These are phyloP conservation scores for Plotosus lineatus DNA, from an alignment of 2,113 vertebrate genomes.

Conservation along the genomic window DNA sequence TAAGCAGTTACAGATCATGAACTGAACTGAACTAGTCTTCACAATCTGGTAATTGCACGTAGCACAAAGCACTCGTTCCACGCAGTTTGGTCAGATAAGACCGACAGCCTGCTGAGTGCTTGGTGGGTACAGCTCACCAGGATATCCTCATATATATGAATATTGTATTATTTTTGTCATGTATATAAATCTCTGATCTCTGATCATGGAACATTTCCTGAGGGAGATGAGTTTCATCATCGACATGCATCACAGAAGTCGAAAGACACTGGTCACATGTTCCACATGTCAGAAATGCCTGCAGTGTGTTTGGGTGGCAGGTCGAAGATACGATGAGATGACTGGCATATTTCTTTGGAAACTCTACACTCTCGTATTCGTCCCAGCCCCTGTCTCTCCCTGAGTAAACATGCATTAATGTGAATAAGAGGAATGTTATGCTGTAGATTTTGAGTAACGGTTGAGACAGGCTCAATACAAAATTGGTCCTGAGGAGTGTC, in stretches of 20 bases:
- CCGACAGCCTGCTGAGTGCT: too few species aligned
- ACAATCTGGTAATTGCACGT: too few species aligned
- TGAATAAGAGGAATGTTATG: background rate
- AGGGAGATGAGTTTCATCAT: background rate
- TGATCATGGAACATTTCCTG: background rate
- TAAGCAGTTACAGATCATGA: too few species aligned
- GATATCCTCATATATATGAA: background rate
- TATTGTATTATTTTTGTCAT: background rate
- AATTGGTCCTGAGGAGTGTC: slow-evolving; percentile 18
- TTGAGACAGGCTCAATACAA: background rate
- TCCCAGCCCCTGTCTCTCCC: background rate
- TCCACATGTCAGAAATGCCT: background rate
- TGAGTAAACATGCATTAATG: background rate
- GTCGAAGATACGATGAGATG: too few species aligned
- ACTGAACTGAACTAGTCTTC: too few species aligned
- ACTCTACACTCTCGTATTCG: background rate
- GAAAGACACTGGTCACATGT: background rate
- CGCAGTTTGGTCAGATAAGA: too few species aligned
- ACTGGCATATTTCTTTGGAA: background rate
- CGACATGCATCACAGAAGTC: background rate
- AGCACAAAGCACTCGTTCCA: too few species aligned
- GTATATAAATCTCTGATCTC: background rate
- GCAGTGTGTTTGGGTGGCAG: background rate
- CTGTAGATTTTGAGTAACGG: slow-evolving; percentile 11
- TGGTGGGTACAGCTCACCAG: background rate